phyloP scores from a whole-genome alignment of 1,140 invertebrate genomes.

The Oscheius sp. region DNA sequence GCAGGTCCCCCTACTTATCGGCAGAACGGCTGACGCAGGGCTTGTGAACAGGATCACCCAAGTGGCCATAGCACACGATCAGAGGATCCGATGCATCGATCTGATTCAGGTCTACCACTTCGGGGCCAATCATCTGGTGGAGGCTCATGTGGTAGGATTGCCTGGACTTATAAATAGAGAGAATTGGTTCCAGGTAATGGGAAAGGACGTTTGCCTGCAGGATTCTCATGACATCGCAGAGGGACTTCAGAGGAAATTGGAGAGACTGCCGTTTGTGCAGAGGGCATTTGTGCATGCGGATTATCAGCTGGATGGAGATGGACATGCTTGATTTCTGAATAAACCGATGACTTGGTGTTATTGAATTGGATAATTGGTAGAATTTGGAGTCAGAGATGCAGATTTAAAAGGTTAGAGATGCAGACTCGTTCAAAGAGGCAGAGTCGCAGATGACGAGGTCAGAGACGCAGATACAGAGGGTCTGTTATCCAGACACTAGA shows the following conservation, averaged over 20 bases:
- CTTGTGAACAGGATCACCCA: conserved; percentile 60
- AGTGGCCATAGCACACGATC: conserved; percentile 61
- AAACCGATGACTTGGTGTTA: no score
- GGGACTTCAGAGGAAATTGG: conserved; percentile 51
- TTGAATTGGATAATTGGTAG: no score
- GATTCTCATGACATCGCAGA: conserved; percentile 5
- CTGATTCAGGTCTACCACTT: conserved; percentile 65
- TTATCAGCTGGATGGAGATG: conserved; percentile 61
- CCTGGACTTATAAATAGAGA: not conserved
- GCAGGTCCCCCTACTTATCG: conserved; percentile 49
- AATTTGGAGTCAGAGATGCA: no score
- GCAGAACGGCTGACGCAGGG: conserved; percentile 52
- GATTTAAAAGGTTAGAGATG: no score
- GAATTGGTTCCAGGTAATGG: not conserved
- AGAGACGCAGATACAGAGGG: no score
- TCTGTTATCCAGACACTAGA: no score
- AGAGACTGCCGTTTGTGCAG: conserved; percentile 63
- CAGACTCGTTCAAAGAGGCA: no score
- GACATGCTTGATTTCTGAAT: conserved; percentile 32
- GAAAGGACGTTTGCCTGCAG: not conserved
- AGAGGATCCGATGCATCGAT: conserved; percentile 62
- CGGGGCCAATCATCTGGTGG: conserved; percentile 60
- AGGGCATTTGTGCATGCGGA: conserved; percentile 65
- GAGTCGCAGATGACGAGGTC: no score
- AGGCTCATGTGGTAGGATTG: conserved; percentile 51